Evolutionary conservation across 2,888 invertebrate species (phyloP).

Genomic region (Andrena hattorfiana): DNA sequence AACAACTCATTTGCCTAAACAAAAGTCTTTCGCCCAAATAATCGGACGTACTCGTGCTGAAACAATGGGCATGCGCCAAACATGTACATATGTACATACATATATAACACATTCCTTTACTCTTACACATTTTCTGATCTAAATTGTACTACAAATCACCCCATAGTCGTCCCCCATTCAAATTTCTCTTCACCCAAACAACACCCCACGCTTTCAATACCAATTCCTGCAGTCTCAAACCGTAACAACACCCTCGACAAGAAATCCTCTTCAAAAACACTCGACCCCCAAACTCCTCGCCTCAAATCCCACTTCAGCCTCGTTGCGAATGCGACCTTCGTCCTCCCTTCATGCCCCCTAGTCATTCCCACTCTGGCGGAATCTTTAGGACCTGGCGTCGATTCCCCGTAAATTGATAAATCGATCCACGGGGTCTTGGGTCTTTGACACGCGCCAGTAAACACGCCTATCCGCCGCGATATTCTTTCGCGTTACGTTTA

Average conservation of each 20-base stretch:
- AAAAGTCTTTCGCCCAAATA: no score
- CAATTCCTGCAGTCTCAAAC: neutral
- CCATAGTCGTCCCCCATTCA: no score
- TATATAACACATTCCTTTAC: no score
- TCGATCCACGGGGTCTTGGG: conserved; percentile 27
- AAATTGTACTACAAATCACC: no score
- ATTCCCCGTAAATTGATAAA: conserved; percentile 33
- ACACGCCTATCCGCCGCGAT: conserved; percentile 11
- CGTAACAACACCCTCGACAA: neutral
- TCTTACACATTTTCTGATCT: no score
- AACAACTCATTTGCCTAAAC: no score
- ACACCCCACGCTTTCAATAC: neutral
- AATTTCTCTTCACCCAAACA: neutral
- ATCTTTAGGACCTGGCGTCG: neutral
- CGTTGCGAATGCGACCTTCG: neutral
- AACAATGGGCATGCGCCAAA: no score
- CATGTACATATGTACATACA: no score
- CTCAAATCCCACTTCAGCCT: neutral
- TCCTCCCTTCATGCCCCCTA: neutral
- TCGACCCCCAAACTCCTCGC: neutral
- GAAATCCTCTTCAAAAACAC: neutral
- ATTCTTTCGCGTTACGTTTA: conserved; percentile 20
- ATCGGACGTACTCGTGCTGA: no score
- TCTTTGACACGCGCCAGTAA: conserved; percentile 45
- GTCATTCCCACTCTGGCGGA: neutral